A percentile compares a stretch with the other conserved stretches of the same genome.
Evolutionary conservation across 2,888 invertebrate genomes (phyloP).

Genomic region (Lasiommata megera): DNA sequence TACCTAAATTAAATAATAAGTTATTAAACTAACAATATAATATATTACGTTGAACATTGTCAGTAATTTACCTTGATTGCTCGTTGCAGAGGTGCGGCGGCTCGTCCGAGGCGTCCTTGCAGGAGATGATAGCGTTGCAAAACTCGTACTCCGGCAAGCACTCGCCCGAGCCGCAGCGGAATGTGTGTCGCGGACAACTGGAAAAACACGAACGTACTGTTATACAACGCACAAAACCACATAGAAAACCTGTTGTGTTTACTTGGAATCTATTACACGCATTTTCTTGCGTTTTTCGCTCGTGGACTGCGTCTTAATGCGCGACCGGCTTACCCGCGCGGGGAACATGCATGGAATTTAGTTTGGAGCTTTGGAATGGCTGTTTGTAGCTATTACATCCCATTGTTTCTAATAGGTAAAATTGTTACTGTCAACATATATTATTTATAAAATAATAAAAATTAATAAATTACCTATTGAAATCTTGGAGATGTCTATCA

Average conservation of each 20-base stretch:
- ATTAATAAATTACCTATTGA: too few species aligned
- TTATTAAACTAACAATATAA: too few species aligned
- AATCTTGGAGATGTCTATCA: too few species aligned
- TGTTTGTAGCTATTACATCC: too few species aligned
- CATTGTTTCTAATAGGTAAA: too few species aligned
- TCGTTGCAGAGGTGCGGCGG: constrained; percentile 88
- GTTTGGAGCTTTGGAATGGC: not conserved
- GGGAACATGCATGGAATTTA: not conserved
- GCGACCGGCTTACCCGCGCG: not conserved
- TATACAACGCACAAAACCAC: constrained; percentile 16
- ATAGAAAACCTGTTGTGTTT: constrained; percentile 12
- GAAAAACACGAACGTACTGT: constrained; percentile 32
- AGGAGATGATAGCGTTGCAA: constrained; percentile 93
- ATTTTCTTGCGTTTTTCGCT: constrained; percentile 15
- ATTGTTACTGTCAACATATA: too few species aligned
- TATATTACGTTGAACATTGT: too few species aligned
- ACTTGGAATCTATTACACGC: constrained; percentile 22
- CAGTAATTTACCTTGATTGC: constrained; percentile 65
- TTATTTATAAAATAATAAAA: too few species aligned
- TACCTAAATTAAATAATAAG: too few species aligned
- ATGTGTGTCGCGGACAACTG: constrained; percentile 90
- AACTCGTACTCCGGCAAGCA: constrained; percentile 95
- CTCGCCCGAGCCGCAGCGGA: constrained; percentile 92
- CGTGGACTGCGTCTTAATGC: not conserved
- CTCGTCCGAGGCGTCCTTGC: constrained; percentile 94